These are phyloP conservation scores for Aptenodytes forsteri DNA, from an alignment of 2,113 vertebrate species.

Conservation along the genomic window DNA sequence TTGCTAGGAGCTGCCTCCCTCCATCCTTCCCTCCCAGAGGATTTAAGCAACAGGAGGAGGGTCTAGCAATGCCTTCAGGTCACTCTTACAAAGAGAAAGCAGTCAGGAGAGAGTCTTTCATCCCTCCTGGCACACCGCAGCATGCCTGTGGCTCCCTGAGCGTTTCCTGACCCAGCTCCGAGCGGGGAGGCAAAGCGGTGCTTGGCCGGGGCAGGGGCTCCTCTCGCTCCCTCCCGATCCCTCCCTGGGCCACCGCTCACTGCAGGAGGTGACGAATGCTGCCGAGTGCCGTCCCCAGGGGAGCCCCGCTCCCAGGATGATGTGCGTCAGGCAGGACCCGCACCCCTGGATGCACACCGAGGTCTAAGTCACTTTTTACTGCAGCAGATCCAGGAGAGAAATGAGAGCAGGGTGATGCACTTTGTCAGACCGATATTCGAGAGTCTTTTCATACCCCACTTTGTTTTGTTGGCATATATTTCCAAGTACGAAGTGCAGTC, in stretches of 20 bases:
- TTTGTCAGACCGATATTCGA: background rate
- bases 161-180: fast-evolving
- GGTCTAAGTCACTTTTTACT: background rate
- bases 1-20: background rate
- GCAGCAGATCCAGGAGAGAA: background rate
- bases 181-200: fast-evolving
- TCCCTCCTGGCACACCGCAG: background rate
- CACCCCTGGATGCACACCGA: background rate
- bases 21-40: background rate
- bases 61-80: background rate
- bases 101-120: background rate
- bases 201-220: background rate
- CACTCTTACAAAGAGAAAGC: background rate
- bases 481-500: slow-evolving; percentile 66
- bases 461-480: slow-evolving; percentile 43
- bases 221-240: background rate
- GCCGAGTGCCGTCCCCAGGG: background rate
- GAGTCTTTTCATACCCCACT: slow-evolving; percentile 7
- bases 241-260: background rate
- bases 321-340: background rate
- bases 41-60: background rate
- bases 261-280: background rate
- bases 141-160: background rate
- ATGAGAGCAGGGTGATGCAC: background rate
- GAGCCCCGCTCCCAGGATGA: background rate